A percentile compares a stretch with the other conserved stretches of the same genome.
Evolutionary conservation across 2,888 invertebrate genomes (phyloP).

Genomic region (Callinectes sapidus): DNA sequence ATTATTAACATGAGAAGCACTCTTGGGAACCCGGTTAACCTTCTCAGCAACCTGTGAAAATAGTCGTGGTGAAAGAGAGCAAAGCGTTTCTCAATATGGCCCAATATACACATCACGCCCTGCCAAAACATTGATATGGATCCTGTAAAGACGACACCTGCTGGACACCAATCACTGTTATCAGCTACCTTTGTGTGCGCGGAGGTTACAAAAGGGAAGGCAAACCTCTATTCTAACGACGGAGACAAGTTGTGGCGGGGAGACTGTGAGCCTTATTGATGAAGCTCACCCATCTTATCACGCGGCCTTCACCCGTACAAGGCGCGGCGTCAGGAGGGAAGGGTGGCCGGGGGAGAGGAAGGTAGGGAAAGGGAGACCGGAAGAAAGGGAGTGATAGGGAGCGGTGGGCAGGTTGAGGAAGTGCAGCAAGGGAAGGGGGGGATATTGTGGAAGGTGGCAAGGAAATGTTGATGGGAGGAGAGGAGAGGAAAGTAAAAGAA

Average conservation of each 20-base stretch:
- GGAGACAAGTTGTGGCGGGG: neutral
- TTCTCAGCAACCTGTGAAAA: too few species aligned
- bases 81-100: neutral
- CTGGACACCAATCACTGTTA: neutral
- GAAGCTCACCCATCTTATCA: neutral
- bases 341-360: neutral
- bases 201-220: neutral
- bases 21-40: too few species aligned
- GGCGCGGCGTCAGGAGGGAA: neutral
- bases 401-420: neutral
- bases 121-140: slow-evolving; percentile 6
- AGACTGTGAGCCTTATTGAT: slow-evolving; percentile 3
- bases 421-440: too few species aligned
- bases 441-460: too few species aligned
- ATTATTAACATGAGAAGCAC: too few species aligned
- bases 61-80: too few species aligned
- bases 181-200: neutral
- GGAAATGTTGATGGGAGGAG: too few species aligned
- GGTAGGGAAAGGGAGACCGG: neutral
- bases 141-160: neutral
- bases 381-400: neutral
- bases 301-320: neutral
- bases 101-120: neutral
- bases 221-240: neutral
- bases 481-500: too few species aligned